Evolutionary conservation across 2,113 vertebrate genomes (phyloP).

Genomic region (Halichoerus grypus): DNA sequence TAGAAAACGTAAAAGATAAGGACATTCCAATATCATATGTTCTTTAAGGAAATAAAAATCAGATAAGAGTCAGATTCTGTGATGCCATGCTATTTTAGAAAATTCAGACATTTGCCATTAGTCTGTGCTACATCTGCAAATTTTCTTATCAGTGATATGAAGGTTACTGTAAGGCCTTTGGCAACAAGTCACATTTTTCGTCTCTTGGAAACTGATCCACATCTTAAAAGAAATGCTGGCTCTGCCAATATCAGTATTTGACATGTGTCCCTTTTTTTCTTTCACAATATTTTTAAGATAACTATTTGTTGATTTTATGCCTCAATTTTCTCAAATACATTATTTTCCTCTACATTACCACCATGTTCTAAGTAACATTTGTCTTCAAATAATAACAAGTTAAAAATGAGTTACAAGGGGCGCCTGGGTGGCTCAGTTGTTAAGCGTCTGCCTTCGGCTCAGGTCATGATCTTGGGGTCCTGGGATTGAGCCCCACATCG

Average conservation of each 20-base stretch:
- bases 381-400: neutral
- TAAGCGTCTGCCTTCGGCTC: no score
- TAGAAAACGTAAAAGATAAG: neutral
- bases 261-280: neutral
- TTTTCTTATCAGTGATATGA: neutral
- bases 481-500: no score
- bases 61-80: neutral
- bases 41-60: neutral
- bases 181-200: neutral
- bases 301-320: neutral
- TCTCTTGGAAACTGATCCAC: neutral
- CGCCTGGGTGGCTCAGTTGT: no score
- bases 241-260: slow-evolving; percentile 27
- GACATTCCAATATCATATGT: neutral
- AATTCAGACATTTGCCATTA: neutral
- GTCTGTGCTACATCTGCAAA: neutral
- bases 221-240: neutral
- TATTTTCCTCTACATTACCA: neutral
- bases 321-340: neutral
- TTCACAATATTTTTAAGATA: neutral
- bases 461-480: no score
- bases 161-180: neutral
- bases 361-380: neutral
- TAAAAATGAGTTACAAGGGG: neutral
- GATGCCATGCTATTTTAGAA: neutral